phyloP scores from a whole-genome alignment of 2,888 invertebrate genomes.

The Trichopoda pennipes region DNA sequence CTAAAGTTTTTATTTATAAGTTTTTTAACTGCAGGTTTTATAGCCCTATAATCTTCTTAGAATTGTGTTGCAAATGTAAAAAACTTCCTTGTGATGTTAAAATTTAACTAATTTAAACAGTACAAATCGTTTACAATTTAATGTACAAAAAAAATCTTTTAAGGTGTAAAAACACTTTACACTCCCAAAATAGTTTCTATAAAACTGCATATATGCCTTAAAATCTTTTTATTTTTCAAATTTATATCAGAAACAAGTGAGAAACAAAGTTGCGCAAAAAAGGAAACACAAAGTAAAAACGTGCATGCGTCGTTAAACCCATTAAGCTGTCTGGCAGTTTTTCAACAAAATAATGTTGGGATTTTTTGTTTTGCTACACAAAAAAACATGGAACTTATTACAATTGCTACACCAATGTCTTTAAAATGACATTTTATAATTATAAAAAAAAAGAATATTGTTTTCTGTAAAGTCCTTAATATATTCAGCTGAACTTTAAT shows the following conservation, averaged over 20 bases:
- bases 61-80: too few species aligned
- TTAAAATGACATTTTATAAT: not conserved
- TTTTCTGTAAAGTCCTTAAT: too few species aligned
- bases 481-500: too few species aligned
- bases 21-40: too few species aligned
- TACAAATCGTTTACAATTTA: too few species aligned
- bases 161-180: not conserved
- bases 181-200: not conserved
- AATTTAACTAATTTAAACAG: too few species aligned
- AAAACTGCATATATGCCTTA: too few species aligned
- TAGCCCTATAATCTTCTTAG: too few species aligned
- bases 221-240: too few species aligned
- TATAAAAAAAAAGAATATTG: not conserved
- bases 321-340: conserved; percentile 73
- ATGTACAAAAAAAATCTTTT: too few species aligned
- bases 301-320: conserved; percentile 70
- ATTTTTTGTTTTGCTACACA: conserved; percentile 25
- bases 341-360: conserved; percentile 33
- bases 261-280: conserved; percentile 60
- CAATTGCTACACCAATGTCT: not conserved
- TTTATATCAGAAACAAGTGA: not conserved
- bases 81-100: too few species aligned
- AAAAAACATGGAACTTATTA: not conserved
- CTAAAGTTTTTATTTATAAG: too few species aligned
- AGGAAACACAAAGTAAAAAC: conserved; percentile 55